Base-by-base conservation (phyloP, 2,888 invertebrate genomes). In the Orthonevra nobilis region DNA sequence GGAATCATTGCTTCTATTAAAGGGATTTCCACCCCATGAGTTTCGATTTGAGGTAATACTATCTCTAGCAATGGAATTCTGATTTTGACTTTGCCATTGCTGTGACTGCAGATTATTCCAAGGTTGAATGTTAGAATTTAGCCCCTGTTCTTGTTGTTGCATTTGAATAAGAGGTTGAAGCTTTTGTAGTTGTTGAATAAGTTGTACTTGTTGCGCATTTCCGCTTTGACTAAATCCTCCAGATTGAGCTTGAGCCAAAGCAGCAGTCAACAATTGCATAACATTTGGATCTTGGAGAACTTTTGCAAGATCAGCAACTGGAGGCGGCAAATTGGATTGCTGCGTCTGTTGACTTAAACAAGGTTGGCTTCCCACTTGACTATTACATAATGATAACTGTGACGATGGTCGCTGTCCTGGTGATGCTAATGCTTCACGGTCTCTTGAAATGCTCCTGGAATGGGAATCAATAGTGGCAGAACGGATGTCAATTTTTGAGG, bases 271-370 rank as follows among this genome's bases (percentile, higher is more conserved):
- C 46, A 84, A 83, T 52, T 85, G 86, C 81, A 88, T 84, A n/a
- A 88, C 86, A 26, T 85, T 84, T 0, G 88, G 86, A 84, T 88
- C 86, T 34, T 85, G 84, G 2, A 88, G 81, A 1, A 83, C 85
- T 36, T 86, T 85, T 14, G 83, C 84, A 1, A 88, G 74, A 68
- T 85, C 83, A 14, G 82, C 79, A 15, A 83, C 42, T 9, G 64
- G 60, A 2, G 64, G 56, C 36, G 60, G 56, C 9, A 61, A 14
- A 34, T 48, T 61, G 14, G 52, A 12, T 3, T 12, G 9, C 36
- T 44, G 52, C 2, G 36, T 28, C 3, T 0, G n/a, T 48, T 32
- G 36, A 19, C 46, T 10, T 19, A 14, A 9, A 28, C 17, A 10
- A 1, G 48, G 15, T 10, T 56, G 26, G n/a, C n/a, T n/a, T n/a